Evolutionary conservation across 2,888 invertebrate genomes (phyloP), one percentile per base, ranked within the genome.

Genomic region (Drosophila subsilvestris): DNA sequence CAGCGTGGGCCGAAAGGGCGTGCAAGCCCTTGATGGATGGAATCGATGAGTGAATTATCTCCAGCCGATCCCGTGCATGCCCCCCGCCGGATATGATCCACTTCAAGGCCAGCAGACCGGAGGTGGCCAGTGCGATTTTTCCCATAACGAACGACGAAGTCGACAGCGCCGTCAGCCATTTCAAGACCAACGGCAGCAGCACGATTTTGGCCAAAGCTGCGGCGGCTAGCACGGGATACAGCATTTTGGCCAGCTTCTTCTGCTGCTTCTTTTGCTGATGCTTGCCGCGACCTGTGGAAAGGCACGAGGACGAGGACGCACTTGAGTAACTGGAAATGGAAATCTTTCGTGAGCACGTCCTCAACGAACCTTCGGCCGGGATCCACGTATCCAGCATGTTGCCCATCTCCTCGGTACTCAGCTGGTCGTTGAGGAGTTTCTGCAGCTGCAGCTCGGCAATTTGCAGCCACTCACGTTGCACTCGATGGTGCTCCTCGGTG

Each of bases 81-180:
- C 71, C 68, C 10, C 65, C 70, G 37, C 37, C 12, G 8, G 85
- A 75, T 8, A 91, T 59, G 43, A 91, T 81, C 78, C 89, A 91
- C 71, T 90, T 91, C 6, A 91, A 45, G 9, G 88, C 90, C 66
- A 92, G 42, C 0, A 92, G 43, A 5, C 87, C 89, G 1, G 91
- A 89, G 12, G 88, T 81, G 9, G 88, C 73, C 44, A 92, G 67
- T 1, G 92, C 91, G 37, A 92, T 88, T 86, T 92, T 92, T 47
- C 90, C 90, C 87, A 92, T 89, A 27, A 92, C 79, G 75, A 92
- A 91, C 6, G 92, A 90, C 17, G 91, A 89, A 69, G 95, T 94
- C 22, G 96, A 94, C 54, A 96, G 90, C 45, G 96, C 93, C 1
- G 95, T 95, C 71, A 96, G 90, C 1, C 94, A 93, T 83, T 96